A percentile compares a stretch with the other conserved stretches of the same genome.
phyloP scores from a whole-genome alignment of 1,140 invertebrate genomes.

The Brachionus rotundiformis region DNA sequence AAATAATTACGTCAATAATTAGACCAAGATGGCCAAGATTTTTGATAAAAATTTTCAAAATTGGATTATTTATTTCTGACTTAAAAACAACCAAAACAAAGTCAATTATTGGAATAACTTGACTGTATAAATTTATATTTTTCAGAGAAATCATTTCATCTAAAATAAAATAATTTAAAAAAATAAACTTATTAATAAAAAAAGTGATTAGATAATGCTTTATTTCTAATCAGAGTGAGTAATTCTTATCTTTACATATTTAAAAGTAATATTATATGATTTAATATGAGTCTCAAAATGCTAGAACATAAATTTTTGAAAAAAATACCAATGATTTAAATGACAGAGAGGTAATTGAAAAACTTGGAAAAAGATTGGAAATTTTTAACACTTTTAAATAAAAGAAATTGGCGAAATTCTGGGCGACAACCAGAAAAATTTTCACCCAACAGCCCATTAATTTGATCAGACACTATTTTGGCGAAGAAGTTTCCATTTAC shows the following conservation, averaged over 20 bases:
- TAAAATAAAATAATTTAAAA: background rate
- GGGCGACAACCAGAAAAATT: background rate
- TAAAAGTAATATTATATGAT: too few species aligned
- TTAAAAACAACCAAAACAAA: background rate
- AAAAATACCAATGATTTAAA: background rate
- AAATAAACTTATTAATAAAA: too few species aligned
- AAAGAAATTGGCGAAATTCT: background rate
- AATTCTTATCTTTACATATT: too few species aligned
- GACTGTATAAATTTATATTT: background rate
- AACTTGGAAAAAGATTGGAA: background rate
- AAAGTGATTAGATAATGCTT: too few species aligned
- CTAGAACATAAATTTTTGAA: background rate
- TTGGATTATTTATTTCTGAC: too few species aligned
- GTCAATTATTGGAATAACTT: background rate
- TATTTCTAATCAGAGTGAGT: too few species aligned
- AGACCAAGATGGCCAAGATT: background rate
- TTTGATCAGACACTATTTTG: conserved; percentile 90
- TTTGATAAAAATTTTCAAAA: background rate
- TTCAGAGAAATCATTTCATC: background rate
- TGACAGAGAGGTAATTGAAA: conserved; percentile 35
- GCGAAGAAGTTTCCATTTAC: conserved; percentile 92
- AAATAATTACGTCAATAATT: background rate
- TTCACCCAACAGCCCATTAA: conserved; percentile 73
- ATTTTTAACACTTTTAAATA: background rate
- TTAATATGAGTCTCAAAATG: too few species aligned